Base-by-base conservation (phyloP, 2,797 vertebrate genomes). In the Pangasius macronema region DNA sequence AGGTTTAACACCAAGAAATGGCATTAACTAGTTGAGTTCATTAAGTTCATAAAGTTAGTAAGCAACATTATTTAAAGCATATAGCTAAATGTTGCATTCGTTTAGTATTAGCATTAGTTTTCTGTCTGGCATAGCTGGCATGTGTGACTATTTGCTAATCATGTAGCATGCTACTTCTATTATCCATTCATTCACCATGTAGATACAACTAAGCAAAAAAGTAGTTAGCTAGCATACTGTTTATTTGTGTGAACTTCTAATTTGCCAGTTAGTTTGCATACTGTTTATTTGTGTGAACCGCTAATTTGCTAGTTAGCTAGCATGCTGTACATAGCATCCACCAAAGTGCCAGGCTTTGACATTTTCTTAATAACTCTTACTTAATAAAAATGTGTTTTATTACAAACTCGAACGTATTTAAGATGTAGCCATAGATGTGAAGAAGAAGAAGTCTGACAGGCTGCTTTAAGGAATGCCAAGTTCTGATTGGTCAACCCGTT, bases 401-500 rank as follows among this genome's bases (percentile, higher is more conserved):
- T 68, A 7, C 18, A 36, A 70, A 39, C 70, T 46, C 70, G 46
- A 73, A 13, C 10, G 27, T 27, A 24, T 2, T 24, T 11, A 73
- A 3, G 10, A 73, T 11, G 13, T 27, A 24, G 30, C 11, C 30
- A 68, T 36, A 33, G 30, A 39, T 2, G 10, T 13, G 46, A 73
- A 73, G 70, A 27, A 6, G 73, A 42, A 3, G 9, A 75, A 51
- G 27, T n/a, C 46, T 51, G 42, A n/a, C 27, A 76, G 33, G 22
- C 68, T 70, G 18, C 20, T 39, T 39, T 39, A 70, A 36, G 16
- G 39, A 27, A 27, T 22, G 72, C 22, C 20, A 18, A 3, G 18
- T 22, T 33, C 76, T 79, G 76, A 55, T 55, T 33, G 30, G 51
- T 55, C 16, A 30, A 11, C 49, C 3, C 33, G 2, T 72, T 92